Base-by-base conservation (phyloP, 1,140 invertebrate species). In the Lepidotrigona ventralis region DNA sequence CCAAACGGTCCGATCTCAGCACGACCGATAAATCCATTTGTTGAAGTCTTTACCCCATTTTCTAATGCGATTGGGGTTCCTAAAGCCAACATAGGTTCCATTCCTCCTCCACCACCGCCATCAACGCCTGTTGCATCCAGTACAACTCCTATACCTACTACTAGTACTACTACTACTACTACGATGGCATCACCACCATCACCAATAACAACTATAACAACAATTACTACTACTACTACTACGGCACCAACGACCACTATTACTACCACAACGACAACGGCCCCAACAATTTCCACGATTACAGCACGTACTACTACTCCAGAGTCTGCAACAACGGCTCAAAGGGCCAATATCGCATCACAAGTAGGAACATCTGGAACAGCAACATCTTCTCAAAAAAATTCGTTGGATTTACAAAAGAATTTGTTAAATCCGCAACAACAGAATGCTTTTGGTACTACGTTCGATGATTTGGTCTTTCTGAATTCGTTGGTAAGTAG, bases 401-500 rank as follows among this genome's bases (percentile, higher is more conserved):
- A 60, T 64, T 39, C 69, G 19, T 29, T n/a, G 4, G 66, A 79
- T 17, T 0, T 68, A 69, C 29, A 46, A 15, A 33, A 23, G 6
- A 56, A 69, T 54, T 71, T 82, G 66, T 81, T 79, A 8, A 90
- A 90, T 46, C 56, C 74, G 5, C 85, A 78, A n/a, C 90, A 90
- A 39, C 90, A 91, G 53, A 92, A 92, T 64, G 79, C 90, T 26
- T 94, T 94, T 83, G 94, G 94, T 9, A 91, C 91, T 1, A 92
- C 92, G 6, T 94, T 91, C 69, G 91, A 93, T 29, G 94, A 94
- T 83, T 74, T 94, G 54, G 91, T 91, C 56, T 93, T 94, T 66
- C 76, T 94, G 33, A 94, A 94, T 85, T 92, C 93, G 68, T 87
- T 94, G 91, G 94, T 94, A 91, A 90, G 54, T 21, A 33, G 8